Percentiles rank a stretch among this genome's conserved stretches.
phyloP scores from a whole-genome alignment of 2,797 vertebrate genomes.

The Lacerta agilis region DNA sequence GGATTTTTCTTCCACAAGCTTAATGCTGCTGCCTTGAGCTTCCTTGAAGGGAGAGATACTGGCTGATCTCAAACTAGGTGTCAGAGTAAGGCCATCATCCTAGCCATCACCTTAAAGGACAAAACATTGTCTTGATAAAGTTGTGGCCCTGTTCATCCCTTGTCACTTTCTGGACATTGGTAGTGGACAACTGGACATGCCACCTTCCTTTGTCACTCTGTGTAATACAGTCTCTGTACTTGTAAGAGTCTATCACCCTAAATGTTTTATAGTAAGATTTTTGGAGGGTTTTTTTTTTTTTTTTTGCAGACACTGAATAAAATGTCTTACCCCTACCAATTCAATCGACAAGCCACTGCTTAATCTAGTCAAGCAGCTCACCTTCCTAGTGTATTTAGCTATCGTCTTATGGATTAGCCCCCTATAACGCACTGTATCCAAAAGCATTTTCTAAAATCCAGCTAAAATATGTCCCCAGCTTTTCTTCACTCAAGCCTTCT shows the following conservation, averaged over 20 bases:
- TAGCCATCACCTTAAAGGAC: neutral
- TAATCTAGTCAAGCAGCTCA: constrained; percentile 46
- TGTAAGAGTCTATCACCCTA: neutral
- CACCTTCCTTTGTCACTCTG: neutral
- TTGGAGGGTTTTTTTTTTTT: neutral
- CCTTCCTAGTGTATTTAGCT: constrained; percentile 44
- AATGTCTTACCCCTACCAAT: constrained; percentile 8
- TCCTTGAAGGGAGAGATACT: neutral
- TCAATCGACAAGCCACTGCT: constrained; percentile 5
- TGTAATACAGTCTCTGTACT: neutral
- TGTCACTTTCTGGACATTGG: too few species aligned
- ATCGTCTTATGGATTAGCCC: constrained; percentile 60
- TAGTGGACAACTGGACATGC: neutral
- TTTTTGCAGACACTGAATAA: neutral
- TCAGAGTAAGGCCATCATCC: neutral
- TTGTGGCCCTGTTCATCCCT: neutral
- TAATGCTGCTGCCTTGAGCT: neutral
- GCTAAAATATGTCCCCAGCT: constrained; percentile 56
- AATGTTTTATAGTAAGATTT: neutral
- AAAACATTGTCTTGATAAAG: neutral
- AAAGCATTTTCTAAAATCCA: constrained; percentile 64
- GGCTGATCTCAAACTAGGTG: neutral
- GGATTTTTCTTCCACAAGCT: too few species aligned
- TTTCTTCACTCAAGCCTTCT: constrained; percentile 55
- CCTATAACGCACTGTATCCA: constrained; percentile 41